Base-by-base conservation (phyloP, 2,113 vertebrate genomes). In the Cariama cristata region DNA sequence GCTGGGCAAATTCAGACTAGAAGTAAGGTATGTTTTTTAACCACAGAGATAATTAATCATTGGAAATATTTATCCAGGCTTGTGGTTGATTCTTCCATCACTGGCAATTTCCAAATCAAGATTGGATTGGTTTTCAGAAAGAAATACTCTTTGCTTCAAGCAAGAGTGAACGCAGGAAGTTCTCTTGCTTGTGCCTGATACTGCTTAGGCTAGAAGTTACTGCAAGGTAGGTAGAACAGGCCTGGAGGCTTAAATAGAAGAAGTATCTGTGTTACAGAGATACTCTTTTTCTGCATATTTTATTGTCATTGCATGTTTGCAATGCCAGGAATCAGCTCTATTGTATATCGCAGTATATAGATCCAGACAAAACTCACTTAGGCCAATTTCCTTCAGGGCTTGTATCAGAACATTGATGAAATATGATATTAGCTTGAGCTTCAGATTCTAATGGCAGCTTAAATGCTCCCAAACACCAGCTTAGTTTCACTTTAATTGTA, bases 401-500 rank as follows among this genome's bases (percentile, higher is more conserved):
- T 84, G 32, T 47, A 35, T 83, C 50, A 89, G 86, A 93, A 79
- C 30, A 59, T 33, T 75, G 64, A 22, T 85, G 90, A 90, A 96
- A 95, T 77, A 62, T 22, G 62, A 56, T 86, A 73, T 62, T 44
- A 60, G 24, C 62, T 86, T 69, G 32, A 77, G 45, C 21, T 95
- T 86, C 88, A 76, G 35, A 62, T 68, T 88, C 55, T 95, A 96
- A 95, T 81, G 72, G 85, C 40, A 79, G 38, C 59, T 86, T 85
- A 89, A 67, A 90, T 91, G 87, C 62, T 90, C 64, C 68, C 74
- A 67, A 91, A 85, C 66, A 67, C 16, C 59, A 90, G 33, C 47
- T 76, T 76, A 89, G 77, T 45, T 90, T 97, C 94, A 59, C 52
- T 95, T 77, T 80, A 79, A 87, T 73, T 95, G 38, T 83, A 52